Percentiles rank a stretch among this genome's conserved stretches.
Conservation (phyloP, 2,888 invertebrate species). For the Candidula unifasciata region DNA sequence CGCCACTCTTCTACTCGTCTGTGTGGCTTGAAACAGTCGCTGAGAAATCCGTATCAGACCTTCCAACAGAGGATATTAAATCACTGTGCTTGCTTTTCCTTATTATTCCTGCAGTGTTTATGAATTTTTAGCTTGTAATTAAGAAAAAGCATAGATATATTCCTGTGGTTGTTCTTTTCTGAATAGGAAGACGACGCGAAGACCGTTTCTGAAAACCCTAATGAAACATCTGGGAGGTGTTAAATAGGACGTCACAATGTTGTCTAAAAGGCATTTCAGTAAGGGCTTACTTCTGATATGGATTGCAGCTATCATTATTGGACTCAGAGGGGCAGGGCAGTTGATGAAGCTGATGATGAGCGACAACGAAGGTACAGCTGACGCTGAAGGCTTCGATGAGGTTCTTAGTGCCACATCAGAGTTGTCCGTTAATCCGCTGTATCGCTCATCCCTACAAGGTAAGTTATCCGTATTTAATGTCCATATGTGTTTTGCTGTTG, state of each 20-base stretch:
- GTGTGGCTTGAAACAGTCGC: neutral
- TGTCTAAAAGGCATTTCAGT: neutral
- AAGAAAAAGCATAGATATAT: no score
- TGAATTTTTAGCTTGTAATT: no score
- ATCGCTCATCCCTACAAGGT: neutral
- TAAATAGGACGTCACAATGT: slow-evolving; percentile 4
- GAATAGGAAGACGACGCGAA: neutral
- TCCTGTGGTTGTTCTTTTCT: no score
- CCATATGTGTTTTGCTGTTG: neutral
- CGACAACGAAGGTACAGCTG: neutral
- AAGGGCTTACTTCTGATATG: slow-evolving; percentile 26
- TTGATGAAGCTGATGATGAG: neutral
- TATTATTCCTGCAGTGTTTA: no score
- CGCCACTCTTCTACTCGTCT: neutral
- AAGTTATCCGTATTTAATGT: neutral
- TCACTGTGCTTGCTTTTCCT: neutral
- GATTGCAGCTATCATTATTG: slow-evolving; percentile 27
- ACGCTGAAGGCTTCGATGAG: neutral
- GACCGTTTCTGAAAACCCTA: no score
- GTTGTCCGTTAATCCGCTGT: neutral
- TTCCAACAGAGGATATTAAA: neutral
- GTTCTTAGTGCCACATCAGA: neutral
- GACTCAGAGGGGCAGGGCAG: slow-evolving; percentile 41
- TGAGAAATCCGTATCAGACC: neutral
- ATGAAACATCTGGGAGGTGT: neutral